A percentile compares a stretch with the other conserved stretches of the same genome.
These are phyloP conservation scores for Pelagia noctiluca DNA, from an alignment of 30 jellyfish, hydroid and myxozoan genomes.

Conservation along the genomic window DNA sequence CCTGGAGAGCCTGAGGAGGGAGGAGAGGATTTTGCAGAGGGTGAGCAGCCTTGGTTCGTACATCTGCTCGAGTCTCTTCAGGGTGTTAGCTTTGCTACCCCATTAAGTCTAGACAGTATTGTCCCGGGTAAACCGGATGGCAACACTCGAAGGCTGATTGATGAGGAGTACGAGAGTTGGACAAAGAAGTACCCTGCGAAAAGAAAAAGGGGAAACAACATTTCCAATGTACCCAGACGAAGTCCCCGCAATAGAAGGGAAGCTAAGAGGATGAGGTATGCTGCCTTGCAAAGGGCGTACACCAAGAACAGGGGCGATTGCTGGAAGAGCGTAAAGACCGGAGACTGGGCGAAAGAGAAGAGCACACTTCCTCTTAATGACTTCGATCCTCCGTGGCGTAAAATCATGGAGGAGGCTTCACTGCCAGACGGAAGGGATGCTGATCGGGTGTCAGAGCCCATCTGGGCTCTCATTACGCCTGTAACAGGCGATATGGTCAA, in stretches of 20 bases:
- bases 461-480: conserved; percentile 7
- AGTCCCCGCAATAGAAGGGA: not conserved
- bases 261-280: not conserved
- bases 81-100: not conserved
- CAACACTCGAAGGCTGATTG: not conserved
- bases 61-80: not conserved
- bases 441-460: not conserved
- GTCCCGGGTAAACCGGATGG: conserved; percentile 1
- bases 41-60: not conserved
- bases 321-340: not conserved
- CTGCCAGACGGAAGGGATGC: not conserved
- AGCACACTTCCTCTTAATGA: not conserved
- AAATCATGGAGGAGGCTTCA: conserved; percentile 26
- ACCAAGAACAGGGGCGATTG: not conserved
- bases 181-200: not conserved
- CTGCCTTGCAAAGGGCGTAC: conserved; percentile 10
- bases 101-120: not conserved
- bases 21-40: not conserved
- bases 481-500: conserved; percentile 8
- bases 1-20: not conserved
- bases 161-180: not conserved
- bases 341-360: not conserved
- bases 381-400: conserved; percentile 5
- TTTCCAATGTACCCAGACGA: not conserved
- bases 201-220: not conserved